Conservation (phyloP, 2,888 invertebrate genomes). For the Drosophila helvetica region DNA sequence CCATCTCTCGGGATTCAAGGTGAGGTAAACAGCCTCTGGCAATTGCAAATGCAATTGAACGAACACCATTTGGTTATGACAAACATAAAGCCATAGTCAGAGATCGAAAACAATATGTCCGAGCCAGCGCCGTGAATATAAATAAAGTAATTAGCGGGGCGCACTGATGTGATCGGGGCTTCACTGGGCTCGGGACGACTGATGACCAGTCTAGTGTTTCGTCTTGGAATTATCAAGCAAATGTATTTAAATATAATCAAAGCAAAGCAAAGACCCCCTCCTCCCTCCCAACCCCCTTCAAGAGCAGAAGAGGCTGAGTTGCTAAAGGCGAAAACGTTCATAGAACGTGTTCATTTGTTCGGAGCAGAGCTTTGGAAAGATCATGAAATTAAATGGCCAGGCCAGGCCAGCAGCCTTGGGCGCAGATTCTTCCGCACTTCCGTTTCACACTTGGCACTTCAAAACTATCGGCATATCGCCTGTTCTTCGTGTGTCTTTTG, state of each 20-base stretch:
- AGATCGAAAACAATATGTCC: slow-evolving; percentile 2
- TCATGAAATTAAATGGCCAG: slow-evolving; percentile 71
- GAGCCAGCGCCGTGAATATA: slow-evolving; percentile 47
- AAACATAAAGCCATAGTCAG: slow-evolving; percentile 21
- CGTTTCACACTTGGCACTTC: slow-evolving; percentile 67
- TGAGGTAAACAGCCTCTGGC: slow-evolving; percentile 30
- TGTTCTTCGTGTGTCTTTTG: slow-evolving; percentile 20
- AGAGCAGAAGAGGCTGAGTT: slow-evolving; percentile 9
- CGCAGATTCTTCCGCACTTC: slow-evolving; percentile 74
- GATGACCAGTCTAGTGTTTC: slow-evolving; percentile 43
- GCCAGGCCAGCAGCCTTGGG: slow-evolving; percentile 65
- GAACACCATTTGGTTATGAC: slow-evolving; percentile 25
- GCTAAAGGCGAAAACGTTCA: slow-evolving; percentile 55
- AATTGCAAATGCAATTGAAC: slow-evolving; percentile 35
- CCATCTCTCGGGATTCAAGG: slow-evolving; percentile 25
- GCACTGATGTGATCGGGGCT: not conserved
- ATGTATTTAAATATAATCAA: slow-evolving; percentile 51
- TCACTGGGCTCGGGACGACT: not conserved
- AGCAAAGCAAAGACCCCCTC: slow-evolving; percentile 3
- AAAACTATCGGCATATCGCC: slow-evolving; percentile 30
- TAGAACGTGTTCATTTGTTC: slow-evolving; percentile 66
- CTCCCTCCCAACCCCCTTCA: not conserved
- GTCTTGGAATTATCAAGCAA: slow-evolving; percentile 22
- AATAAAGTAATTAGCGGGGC: slow-evolving; percentile 62
- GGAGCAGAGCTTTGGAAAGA: slow-evolving; percentile 57